phyloP scores from a whole-genome alignment of 92 coral and sea anemone genomes.

The Porites cylindrica region DNA sequence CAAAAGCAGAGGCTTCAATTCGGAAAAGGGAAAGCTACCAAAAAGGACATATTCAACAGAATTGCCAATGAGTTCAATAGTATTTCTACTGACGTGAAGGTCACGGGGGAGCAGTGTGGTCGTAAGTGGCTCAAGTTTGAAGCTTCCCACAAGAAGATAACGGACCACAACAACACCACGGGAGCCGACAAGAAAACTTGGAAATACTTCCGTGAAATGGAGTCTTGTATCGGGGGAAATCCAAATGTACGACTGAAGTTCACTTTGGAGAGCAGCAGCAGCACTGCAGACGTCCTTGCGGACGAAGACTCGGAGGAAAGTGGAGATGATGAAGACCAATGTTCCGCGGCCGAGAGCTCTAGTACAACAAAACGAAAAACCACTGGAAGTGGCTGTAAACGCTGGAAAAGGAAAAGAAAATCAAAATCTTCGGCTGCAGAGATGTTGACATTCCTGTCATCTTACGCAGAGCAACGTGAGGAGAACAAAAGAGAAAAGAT shows the following conservation, averaged over 20 bases:
- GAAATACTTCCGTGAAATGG: slow-evolving; percentile 68
- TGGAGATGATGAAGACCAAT: slow-evolving; percentile 13
- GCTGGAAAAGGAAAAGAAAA: slow-evolving; percentile 45
- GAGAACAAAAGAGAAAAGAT: slow-evolving; percentile 36
- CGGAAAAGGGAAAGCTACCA: slow-evolving; percentile 64
- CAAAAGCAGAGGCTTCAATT: slow-evolving; percentile 32
- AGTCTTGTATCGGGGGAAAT: slow-evolving; percentile 61
- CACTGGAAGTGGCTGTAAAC: slow-evolving; percentile 27
- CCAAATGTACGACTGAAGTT: slow-evolving; percentile 72
- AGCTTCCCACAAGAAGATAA: slow-evolving; percentile 61
- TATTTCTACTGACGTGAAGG: slow-evolving; percentile 45
- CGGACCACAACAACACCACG: slow-evolving; percentile 67
- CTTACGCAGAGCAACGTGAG: slow-evolving; percentile 39
- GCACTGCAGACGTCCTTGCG: slow-evolving; percentile 24
- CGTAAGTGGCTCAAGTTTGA: slow-evolving; percentile 72
- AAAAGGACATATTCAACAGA: slow-evolving; percentile 56
- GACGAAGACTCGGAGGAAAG: slow-evolving; percentile 30
- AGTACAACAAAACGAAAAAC: slow-evolving; percentile 24
- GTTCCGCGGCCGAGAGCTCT: slow-evolving; percentile 18
- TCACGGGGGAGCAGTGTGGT: slow-evolving; percentile 72
- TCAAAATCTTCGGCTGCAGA: slow-evolving; percentile 56
- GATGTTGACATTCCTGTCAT: slow-evolving; percentile 31
- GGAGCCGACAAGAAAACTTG: slow-evolving; percentile 61
- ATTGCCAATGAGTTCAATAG: slow-evolving; percentile 49
- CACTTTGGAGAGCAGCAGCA: slow-evolving; percentile 56